Evolutionary conservation across 2,797 vertebrate species (phyloP).

Genomic region (Artibeus jamaicensis): DNA sequence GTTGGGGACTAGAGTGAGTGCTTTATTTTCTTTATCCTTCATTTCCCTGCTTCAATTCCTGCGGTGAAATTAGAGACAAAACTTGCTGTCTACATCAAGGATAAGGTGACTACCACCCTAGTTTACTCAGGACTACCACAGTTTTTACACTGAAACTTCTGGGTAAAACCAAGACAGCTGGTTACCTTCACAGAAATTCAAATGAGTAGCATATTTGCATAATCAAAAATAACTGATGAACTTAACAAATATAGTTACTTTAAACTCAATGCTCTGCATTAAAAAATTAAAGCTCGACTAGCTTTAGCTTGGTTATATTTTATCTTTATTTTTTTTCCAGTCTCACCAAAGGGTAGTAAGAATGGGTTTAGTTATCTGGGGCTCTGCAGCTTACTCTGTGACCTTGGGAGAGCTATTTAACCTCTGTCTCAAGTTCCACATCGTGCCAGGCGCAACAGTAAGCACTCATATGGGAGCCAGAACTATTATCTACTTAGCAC

Average conservation of each 20-base stretch:
- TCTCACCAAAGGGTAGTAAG: background rate
- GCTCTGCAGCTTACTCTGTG: background rate
- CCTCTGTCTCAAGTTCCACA: background rate
- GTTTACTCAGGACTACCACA: background rate
- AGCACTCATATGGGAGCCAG: background rate
- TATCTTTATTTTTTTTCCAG: background rate
- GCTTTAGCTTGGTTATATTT: background rate
- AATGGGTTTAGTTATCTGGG: background rate
- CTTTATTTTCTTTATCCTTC: slow-evolving; percentile 18
- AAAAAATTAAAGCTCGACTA: background rate
- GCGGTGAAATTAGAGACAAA: slow-evolving; percentile 12
- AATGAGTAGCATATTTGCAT: background rate
- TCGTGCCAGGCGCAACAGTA: background rate
- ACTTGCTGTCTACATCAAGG: background rate
- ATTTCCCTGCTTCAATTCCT: background rate
- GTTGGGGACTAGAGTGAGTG: background rate
- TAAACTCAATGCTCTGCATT: background rate
- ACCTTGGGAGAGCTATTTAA: background rate
- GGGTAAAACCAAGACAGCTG: background rate
- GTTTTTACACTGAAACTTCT: background rate
- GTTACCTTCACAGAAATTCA: background rate
- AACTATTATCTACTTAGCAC: background rate
- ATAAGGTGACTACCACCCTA: background rate
- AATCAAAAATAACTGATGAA: background rate
- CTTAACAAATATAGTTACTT: slow-evolving; percentile 12